Evolutionary conservation across 1,140 invertebrate species (phyloP).

Genomic region (Radopholus similis): DNA sequence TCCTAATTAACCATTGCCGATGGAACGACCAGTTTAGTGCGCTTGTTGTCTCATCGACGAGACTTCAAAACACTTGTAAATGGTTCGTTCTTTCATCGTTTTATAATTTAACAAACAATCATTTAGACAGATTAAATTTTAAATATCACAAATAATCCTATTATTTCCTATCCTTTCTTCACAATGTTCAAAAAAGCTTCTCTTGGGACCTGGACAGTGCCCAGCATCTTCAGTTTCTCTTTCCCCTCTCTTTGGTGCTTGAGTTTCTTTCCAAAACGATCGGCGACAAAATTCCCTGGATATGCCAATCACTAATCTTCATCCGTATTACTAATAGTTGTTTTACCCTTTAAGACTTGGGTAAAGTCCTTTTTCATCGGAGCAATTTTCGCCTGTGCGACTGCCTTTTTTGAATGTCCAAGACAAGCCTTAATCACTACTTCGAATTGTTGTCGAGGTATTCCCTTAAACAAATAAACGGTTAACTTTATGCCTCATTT

Average conservation of each 20-base stretch:
- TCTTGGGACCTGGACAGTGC: conserved; percentile 81
- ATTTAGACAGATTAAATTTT: too few species aligned
- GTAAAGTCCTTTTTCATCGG: conserved; percentile 79
- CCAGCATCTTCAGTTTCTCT: conserved; percentile 81
- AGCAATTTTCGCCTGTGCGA: conserved; percentile 81
- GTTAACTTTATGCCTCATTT: too few species aligned
- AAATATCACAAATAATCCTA: too few species aligned
- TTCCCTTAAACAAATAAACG: too few species aligned
- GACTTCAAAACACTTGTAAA: too few species aligned
- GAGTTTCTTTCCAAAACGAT: conserved; percentile 81
- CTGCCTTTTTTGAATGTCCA: conserved; percentile 72
- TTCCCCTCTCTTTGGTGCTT: conserved; percentile 86
- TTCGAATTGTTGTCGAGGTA: conserved; percentile 80
- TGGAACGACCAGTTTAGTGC: too few species aligned
- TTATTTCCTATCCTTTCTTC: conserved; percentile 65
- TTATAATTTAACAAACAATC: too few species aligned
- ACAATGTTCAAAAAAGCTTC: conserved; percentile 89
- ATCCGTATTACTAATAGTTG: not conserved
- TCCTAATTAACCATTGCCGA: too few species aligned
- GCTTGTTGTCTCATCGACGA: too few species aligned
- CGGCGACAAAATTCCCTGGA: conserved; percentile 70
- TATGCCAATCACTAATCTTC: not conserved
- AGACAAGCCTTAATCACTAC: conserved; percentile 79
- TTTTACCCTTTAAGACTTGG: conserved; percentile 45
- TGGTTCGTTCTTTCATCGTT: too few species aligned